Evolutionary conservation across 2,888 invertebrate species (phyloP), one percentile per base, ranked within the genome.

Genomic region (Erebia aethiops): DNA sequence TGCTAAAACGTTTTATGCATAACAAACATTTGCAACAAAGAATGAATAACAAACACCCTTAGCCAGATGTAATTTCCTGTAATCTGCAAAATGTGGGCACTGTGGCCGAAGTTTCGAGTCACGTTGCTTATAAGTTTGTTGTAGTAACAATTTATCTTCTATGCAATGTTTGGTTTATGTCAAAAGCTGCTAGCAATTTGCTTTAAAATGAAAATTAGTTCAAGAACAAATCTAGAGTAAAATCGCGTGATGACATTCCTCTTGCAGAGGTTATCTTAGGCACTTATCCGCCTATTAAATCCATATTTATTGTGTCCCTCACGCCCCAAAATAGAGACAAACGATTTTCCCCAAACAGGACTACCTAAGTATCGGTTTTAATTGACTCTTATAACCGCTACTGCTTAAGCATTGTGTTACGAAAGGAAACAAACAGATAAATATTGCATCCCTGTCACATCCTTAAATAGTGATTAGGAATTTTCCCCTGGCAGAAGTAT

Each of bases 121-220:
- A 69, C 68, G 71, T 56, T 61, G 60, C 43, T 56, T 67, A 71
- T 71, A 69, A 69, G 69, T 67, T 69, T 69, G 73, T 74, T 74
- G 69, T 62, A 66, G 66, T 67, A 67, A 72, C 69, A 69, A 72
- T 71, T 71, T 71, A 71, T 71, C 68, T 71, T 69, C 49, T 49
- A 21, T n/a, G 41, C 10, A 26, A 41, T 18, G 70, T 9, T 51
- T 54, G 67, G 67, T 43, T 1, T 18, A 67, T 63, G 35, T 58
- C 18, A 58, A n/a, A 58, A 58, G 58, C 16, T n/a, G 5, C 35
- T 8, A 4, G 52, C 35, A 16, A 51, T 7, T 18, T 51, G 13
- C 8, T 57, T 14, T 4, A 18, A 13, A 21, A 13, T 21, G n/a
- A 11, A 13, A 18, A 2, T 14, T 4, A 14, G 49, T 11, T 14